Percentiles rank a stretch among this genome's conserved stretches.
Evolutionary conservation across 1,140 invertebrate genomes (phyloP).

Genomic region (Lasioglossum albipes): DNA sequence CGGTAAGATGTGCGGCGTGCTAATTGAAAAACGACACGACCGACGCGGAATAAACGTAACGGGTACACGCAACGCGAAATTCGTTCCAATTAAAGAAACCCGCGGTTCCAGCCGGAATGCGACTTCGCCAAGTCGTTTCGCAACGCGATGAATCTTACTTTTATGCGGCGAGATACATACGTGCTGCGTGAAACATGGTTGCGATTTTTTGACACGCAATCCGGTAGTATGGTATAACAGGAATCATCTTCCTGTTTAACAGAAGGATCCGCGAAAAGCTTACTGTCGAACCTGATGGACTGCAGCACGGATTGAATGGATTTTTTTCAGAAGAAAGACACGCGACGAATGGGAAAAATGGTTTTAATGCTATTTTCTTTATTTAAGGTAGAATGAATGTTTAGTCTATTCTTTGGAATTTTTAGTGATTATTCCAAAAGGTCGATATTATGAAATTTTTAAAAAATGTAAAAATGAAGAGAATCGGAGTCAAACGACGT

Average conservation of each 20-base stretch:
- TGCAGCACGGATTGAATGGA: too few species aligned
- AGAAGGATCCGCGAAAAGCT: neutral
- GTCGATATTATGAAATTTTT: too few species aligned
- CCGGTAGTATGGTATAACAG: neutral
- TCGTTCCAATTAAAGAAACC: neutral
- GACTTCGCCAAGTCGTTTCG: neutral
- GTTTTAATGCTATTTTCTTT: too few species aligned
- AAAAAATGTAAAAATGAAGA: too few species aligned
- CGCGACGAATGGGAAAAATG: too few species aligned
- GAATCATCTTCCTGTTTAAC: neutral
- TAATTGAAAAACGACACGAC: neutral
- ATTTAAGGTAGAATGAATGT: too few species aligned
- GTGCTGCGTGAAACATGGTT: neutral
- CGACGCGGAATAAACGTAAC: neutral
- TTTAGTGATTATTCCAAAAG: too few species aligned
- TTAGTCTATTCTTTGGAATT: too few species aligned
- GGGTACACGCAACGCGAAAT: slow-evolving; percentile 12
- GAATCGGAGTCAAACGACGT: too few species aligned
- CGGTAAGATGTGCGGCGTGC: too few species aligned
- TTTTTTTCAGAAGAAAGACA: too few species aligned
- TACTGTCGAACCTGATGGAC: neutral
- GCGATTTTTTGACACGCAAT: neutral
- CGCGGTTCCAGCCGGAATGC: neutral
- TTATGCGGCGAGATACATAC: neutral
- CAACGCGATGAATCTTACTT: neutral